A percentile compares a stretch with the other conserved stretches of the same genome.
Conservation (phyloP, 2,113 vertebrate genomes). For the Leptosomus discolor region DNA sequence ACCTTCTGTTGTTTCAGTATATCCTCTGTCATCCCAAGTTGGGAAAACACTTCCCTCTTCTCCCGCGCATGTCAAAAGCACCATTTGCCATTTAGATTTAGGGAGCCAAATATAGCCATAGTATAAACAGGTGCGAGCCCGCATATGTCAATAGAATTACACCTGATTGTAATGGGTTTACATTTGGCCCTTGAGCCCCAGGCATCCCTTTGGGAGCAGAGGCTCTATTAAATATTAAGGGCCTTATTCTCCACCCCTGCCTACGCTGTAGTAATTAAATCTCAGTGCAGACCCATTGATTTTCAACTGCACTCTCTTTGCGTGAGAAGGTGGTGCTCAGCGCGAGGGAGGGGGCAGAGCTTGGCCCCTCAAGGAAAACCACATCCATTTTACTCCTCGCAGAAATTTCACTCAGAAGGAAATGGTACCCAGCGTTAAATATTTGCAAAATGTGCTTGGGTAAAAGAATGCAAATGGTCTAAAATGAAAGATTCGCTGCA, state of each 20-base stretch:
- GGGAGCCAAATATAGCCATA: background rate
- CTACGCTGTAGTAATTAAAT: conserved; percentile 20
- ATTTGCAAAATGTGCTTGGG: background rate
- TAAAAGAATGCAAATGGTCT: background rate
- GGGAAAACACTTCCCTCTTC: background rate
- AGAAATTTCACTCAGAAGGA: background rate
- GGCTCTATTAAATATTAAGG: conserved; percentile 62
- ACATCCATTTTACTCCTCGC: background rate
- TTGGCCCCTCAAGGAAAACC: background rate
- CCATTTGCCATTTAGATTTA: conserved; percentile 10
- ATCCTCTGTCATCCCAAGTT: background rate
- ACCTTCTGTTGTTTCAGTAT: background rate
- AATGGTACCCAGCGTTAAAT: background rate
- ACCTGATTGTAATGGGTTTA: conserved; percentile 45
- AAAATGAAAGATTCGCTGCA: background rate
- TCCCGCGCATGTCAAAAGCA: background rate
- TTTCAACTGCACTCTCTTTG: background rate
- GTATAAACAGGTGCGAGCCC: conserved; percentile 12
- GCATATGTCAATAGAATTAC: conserved; percentile 43
- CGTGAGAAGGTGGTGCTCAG: background rate
- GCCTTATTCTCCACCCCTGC: conserved; percentile 45
- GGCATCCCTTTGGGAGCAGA: conserved; percentile 29
- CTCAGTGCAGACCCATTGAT: conserved; percentile 20
- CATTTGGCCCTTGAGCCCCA: conserved; percentile 31
- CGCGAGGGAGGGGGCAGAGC: background rate